phyloP scores from a whole-genome alignment of 2,113 vertebrate species.

The Aspidoscelis tigris region DNA sequence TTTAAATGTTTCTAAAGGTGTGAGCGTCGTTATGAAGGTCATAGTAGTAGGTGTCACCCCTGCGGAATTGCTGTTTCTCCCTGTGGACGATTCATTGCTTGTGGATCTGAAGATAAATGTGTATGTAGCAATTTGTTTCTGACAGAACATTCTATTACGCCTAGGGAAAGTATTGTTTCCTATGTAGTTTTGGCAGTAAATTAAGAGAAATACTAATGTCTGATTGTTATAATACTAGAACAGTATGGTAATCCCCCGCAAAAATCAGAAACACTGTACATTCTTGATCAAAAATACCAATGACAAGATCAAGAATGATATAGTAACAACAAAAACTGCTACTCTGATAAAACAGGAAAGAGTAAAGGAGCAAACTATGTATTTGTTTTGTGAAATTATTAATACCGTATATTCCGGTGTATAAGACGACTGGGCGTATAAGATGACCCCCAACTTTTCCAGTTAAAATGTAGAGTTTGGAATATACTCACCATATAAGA shows the following conservation, averaged over 20 bases:
- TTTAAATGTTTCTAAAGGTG: constrained; percentile 73
- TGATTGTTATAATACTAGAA: not conserved
- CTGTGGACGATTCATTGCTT: constrained; percentile 84
- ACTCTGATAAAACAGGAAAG: too few relatives aligned
- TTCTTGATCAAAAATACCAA: too few relatives aligned
- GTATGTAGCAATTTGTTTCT: constrained; percentile 69
- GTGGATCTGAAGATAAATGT: constrained; percentile 88
- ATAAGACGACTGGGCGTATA: too few relatives aligned
- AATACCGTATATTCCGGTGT: too few relatives aligned
- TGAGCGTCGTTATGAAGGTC: constrained; percentile 85
- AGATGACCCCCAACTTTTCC: too few relatives aligned
- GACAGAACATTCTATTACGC: not conserved
- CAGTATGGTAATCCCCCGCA: not conserved
- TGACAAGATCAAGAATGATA: too few relatives aligned
- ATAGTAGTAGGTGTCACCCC: constrained; percentile 75
- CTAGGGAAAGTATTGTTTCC: not conserved
- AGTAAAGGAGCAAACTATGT: too few relatives aligned
- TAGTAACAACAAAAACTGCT: too few relatives aligned
- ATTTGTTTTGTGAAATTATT: too few relatives aligned
- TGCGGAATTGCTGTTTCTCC: constrained; percentile 86
- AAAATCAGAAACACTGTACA: too few relatives aligned
- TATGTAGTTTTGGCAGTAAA: not conserved
- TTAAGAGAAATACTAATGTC: not conserved
- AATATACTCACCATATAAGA: too few relatives aligned
- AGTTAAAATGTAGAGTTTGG: too few relatives aligned